Evolutionary conservation across 2,113 vertebrate genomes (phyloP).

Genomic region (Pangasianodon hypophthalmus): DNA sequence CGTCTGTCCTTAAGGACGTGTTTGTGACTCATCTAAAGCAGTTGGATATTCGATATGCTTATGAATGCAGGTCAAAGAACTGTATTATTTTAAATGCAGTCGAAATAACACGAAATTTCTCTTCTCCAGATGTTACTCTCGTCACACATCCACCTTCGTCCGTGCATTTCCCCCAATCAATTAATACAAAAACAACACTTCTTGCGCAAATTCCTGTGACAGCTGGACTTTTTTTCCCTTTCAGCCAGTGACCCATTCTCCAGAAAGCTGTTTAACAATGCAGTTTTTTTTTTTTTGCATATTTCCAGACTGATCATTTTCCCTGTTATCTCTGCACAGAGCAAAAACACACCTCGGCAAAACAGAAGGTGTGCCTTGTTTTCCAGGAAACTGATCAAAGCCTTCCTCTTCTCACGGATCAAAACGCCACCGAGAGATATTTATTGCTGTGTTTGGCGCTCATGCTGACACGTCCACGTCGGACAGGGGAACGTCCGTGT

Average conservation of each 20-base stretch:
- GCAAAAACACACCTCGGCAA: slow-evolving; percentile 59
- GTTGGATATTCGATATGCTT: slow-evolving; percentile 22
- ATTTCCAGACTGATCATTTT: slow-evolving; percentile 13
- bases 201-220: not conserved
- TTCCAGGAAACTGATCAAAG: slow-evolving; percentile 70
- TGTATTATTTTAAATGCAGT: not conserved
- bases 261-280: not conserved
- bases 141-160: not conserved
- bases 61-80: not conserved
- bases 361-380: slow-evolving; percentile 53
- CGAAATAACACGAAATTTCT: not conserved
- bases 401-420: slow-evolving; percentile 70
- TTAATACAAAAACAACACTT: not conserved
- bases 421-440: slow-evolving; percentile 63
- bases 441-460: slow-evolving; percentile 71
- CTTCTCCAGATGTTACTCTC: slow-evolving; percentile 27
- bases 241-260: not conserved
- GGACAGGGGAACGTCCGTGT: slow-evolving; percentile 36
- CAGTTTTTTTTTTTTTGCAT: not conserved
- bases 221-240: not conserved
- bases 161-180: not conserved
- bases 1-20: slow-evolving; percentile 62
- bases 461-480: slow-evolving; percentile 48
- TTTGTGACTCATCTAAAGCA: slow-evolving; percentile 20
- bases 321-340: slow-evolving; percentile 41